Evolutionary conservation across 2,888 invertebrate genomes (phyloP).

Genomic region (Hydraecia micacea): DNA sequence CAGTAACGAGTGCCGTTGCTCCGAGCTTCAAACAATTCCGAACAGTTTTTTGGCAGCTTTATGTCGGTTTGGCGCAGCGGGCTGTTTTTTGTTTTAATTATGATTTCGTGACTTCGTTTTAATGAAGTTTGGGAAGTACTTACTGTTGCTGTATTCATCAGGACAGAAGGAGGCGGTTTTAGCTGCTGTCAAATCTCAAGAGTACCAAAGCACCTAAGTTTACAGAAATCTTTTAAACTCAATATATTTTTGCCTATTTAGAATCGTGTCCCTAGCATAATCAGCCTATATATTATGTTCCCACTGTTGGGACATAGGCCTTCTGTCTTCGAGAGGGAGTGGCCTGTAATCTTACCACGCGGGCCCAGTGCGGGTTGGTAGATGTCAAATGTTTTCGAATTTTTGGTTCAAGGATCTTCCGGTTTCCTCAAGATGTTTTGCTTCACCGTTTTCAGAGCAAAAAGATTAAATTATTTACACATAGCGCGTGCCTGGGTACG

Average conservation of each 20-base stretch:
- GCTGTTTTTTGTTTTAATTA: slow-evolving; percentile 63
- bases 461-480: too few relatives aligned
- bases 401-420: too few relatives aligned
- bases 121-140: slow-evolving; percentile 47
- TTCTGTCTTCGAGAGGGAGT: too few relatives aligned
- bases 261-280: background rate
- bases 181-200: background rate
- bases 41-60: slow-evolving; percentile 64
- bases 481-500: too few relatives aligned
- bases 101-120: slow-evolving; percentile 62
- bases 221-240: background rate
- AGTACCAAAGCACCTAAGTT: background rate
- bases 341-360: too few relatives aligned
- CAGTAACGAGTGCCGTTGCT: slow-evolving; percentile 78
- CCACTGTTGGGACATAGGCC: too few relatives aligned
- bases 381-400: too few relatives aligned
- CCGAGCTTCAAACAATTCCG: slow-evolving; percentile 57
- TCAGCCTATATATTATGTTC: too few relatives aligned
- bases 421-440: too few relatives aligned
- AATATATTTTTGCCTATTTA: background rate
- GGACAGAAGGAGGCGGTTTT: background rate
- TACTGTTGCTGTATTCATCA: slow-evolving; percentile 6
- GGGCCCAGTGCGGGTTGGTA: too few relatives aligned
- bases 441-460: too few relatives aligned
- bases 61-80: slow-evolving; percentile 51